A percentile compares a stretch with the other conserved stretches of the same genome.
Conservation (phyloP, 2,113 vertebrate species). For the Ginglymostoma cirratum region DNA sequence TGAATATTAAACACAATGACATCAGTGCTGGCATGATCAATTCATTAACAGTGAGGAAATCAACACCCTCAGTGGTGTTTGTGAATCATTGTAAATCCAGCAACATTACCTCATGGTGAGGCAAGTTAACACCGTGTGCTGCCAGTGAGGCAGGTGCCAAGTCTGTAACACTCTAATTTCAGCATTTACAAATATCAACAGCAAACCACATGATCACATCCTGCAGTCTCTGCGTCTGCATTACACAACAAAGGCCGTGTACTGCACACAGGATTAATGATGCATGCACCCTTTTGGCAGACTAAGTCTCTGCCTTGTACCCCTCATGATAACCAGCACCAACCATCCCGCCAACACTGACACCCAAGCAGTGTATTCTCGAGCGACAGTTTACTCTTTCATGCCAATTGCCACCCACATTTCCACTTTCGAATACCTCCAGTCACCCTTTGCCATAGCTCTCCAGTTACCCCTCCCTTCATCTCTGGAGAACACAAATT, state of each 20-base stretch:
- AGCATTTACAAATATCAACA: background rate
- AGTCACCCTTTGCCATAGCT: background rate
- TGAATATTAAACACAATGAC: conserved; percentile 2
- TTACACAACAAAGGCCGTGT: background rate
- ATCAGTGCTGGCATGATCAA: background rate
- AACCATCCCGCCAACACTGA: background rate
- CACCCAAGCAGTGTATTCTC: too few relatives aligned
- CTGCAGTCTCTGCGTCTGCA: background rate
- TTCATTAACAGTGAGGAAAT: background rate
- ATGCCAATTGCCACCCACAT: background rate
- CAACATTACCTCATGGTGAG: conserved; percentile 14
- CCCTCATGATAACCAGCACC: background rate
- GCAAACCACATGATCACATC: background rate
- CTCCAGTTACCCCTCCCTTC: background rate
- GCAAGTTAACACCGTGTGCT: background rate
- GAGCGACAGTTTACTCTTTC: background rate
- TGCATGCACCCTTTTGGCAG: background rate
- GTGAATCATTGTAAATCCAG: conserved; percentile 2
- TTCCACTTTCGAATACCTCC: background rate
- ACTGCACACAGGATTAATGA: background rate
- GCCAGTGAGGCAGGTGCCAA: background rate
- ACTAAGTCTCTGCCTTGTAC: background rate
- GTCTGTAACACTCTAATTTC: background rate
- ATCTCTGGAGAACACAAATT: background rate
- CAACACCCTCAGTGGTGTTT: conserved; percentile 1